phyloP scores from a whole-genome alignment of 2,888 invertebrate genomes.

The Proisotoma minuta region DNA sequence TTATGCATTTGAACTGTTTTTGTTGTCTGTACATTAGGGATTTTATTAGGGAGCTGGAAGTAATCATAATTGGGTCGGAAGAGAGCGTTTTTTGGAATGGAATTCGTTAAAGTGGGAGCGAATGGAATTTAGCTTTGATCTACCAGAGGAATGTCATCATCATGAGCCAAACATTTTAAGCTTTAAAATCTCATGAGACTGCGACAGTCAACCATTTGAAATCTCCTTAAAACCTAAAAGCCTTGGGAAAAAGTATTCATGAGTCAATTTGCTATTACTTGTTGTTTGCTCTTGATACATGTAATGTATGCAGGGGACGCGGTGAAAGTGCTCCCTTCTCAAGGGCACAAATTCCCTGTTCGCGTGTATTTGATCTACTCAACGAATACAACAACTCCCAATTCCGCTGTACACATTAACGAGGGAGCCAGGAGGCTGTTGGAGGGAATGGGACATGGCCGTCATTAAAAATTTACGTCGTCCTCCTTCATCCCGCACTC shows the following conservation, averaged over 20 bases:
- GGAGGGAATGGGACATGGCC: slow-evolving; percentile 21
- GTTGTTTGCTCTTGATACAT: background rate
- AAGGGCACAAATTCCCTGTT: background rate
- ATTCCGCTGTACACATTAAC: slow-evolving; percentile 12
- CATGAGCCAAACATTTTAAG: slow-evolving; percentile 5
- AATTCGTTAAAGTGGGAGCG: background rate
- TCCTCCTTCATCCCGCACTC: slow-evolving; percentile 20
- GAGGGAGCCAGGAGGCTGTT: background rate
- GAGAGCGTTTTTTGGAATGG: background rate
- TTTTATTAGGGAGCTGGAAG: no score
- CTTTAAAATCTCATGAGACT: slow-evolving; percentile 12
- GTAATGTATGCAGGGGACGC: background rate
- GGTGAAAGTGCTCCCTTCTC: background rate
- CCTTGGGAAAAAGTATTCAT: slow-evolving; percentile 7
- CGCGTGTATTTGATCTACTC: background rate
- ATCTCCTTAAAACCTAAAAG: slow-evolving; percentile 38
- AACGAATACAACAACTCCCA: background rate
- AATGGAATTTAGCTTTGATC: background rate
- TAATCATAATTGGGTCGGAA: no score
- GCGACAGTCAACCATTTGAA: slow-evolving; percentile 36
- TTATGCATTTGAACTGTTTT: no score
- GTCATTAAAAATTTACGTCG: slow-evolving; percentile 46
- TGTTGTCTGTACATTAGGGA: no score
- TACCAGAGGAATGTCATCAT: no score
- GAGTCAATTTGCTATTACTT: slow-evolving; percentile 5